Percentiles rank a stretch among this genome's conserved stretches.
Evolutionary conservation across 1,140 invertebrate species (phyloP).

Genomic region (Bombus picipes): DNA sequence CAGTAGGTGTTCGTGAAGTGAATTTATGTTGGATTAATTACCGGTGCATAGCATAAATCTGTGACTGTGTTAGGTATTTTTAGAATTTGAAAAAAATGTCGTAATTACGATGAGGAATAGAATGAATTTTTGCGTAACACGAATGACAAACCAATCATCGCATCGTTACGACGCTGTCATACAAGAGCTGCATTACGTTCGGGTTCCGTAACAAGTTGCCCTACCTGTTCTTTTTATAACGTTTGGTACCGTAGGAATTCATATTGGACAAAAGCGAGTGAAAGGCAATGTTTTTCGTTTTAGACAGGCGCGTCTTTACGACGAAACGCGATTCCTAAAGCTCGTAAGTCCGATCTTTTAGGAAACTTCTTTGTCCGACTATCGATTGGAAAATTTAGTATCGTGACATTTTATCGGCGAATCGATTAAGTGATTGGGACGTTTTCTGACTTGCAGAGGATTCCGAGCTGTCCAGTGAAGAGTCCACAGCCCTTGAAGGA

Average conservation of each 20-base stretch:
- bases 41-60: not conserved
- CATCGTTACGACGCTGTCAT: constrained; percentile 19
- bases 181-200: constrained; percentile 18
- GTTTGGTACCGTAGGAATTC: constrained; percentile 11
- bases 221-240: constrained; percentile 22
- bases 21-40: not conserved
- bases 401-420: too few species aligned
- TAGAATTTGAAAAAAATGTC: not conserved
- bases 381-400: not conserved
- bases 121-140: constrained; percentile 1
- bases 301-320: not conserved
- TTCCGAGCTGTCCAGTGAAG: constrained; percentile 80
- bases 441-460: constrained; percentile 74
- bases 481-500: constrained; percentile 81
- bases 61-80: not conserved
- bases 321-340: not conserved
- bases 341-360: not conserved
- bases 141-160: constrained; percentile 3
- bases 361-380: too few species aligned
- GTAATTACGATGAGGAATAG: not conserved
- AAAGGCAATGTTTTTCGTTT: constrained; percentile 30
- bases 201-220: constrained; percentile 20
- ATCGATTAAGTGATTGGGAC: not conserved
- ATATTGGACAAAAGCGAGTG: constrained; percentile 31
- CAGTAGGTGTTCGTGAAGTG: constrained; percentile 31